Percentiles rank a stretch among this genome's conserved stretches.
phyloP scores from a whole-genome alignment of 1,140 invertebrate genomes.

The Temnothorax nylanderi region DNA sequence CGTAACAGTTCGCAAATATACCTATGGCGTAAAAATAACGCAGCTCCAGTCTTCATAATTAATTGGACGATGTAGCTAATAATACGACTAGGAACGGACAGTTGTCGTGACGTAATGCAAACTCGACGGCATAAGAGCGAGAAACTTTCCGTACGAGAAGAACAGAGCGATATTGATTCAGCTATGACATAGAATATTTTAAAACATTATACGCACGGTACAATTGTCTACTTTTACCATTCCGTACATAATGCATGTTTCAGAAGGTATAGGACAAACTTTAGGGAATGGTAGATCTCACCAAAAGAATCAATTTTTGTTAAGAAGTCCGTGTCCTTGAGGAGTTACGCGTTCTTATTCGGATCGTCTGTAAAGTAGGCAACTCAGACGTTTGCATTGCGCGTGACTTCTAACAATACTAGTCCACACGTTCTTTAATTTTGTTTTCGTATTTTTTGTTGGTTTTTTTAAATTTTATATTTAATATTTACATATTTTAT shows the following conservation, averaged over 20 bases:
- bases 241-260: background rate
- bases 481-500: no score
- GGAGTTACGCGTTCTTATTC: no score
- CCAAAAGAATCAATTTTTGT: no score
- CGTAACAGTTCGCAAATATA: background rate
- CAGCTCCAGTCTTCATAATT: background rate
- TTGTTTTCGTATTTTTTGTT: no score
- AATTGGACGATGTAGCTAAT: background rate
- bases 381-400: no score
- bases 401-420: no score
- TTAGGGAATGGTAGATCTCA: no score
- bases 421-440: no score
- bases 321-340: no score
- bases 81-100: slow-evolving; percentile 11
- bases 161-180: slow-evolving; percentile 19
- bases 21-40: slow-evolving; percentile 14
- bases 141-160: background rate
- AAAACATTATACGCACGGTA: background rate
- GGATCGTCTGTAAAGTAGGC: no score
- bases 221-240: slow-evolving; percentile 8
- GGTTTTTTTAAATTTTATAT: no score
- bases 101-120: background rate
- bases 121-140: background rate
- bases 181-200: slow-evolving; percentile 18
- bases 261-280: background rate